These are phyloP conservation scores for Cephalopterus ornatus DNA, from an alignment of 2,113 vertebrate genomes.

Conservation along the genomic window DNA sequence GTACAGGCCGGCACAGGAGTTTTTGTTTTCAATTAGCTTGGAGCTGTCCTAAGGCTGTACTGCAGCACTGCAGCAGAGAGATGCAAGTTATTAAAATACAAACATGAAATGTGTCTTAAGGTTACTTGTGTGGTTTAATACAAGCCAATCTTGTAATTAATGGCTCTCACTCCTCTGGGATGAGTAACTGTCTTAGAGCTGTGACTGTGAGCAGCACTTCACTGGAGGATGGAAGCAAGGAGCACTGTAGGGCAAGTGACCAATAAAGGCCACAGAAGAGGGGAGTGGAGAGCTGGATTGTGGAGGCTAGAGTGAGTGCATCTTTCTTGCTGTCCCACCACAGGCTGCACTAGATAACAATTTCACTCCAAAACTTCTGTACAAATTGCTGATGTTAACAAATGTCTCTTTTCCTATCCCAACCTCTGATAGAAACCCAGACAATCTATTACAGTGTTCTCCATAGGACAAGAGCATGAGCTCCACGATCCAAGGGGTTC, in stretches of 20 bases:
- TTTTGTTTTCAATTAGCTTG: neutral
- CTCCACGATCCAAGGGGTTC: neutral
- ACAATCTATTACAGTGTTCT: neutral
- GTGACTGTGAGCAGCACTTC: neutral
- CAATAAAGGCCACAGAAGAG: neutral
- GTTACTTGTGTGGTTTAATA: neutral
- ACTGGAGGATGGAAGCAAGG: neutral
- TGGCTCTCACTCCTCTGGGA: neutral
- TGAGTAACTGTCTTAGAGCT: neutral
- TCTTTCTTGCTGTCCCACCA: neutral
- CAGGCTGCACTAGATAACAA: neutral
- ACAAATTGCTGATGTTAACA: neutral
- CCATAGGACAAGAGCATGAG: neutral
- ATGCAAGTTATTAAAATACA: neutral
- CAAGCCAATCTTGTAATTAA: accelerated
- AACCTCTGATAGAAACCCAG: neutral
- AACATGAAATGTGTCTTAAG: neutral
- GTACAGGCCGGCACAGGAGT: neutral
- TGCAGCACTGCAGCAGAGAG: neutral
- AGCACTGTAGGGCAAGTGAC: neutral
- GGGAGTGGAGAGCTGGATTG: neutral
- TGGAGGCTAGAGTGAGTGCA: neutral
- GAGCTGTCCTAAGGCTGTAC: neutral
- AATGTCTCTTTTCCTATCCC: neutral
- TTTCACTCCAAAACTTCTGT: neutral